Evolutionary conservation across 2,113 vertebrate genomes (phyloP), one percentile per base, ranked within the genome.

Genomic region (Plecotus auritus): DNA sequence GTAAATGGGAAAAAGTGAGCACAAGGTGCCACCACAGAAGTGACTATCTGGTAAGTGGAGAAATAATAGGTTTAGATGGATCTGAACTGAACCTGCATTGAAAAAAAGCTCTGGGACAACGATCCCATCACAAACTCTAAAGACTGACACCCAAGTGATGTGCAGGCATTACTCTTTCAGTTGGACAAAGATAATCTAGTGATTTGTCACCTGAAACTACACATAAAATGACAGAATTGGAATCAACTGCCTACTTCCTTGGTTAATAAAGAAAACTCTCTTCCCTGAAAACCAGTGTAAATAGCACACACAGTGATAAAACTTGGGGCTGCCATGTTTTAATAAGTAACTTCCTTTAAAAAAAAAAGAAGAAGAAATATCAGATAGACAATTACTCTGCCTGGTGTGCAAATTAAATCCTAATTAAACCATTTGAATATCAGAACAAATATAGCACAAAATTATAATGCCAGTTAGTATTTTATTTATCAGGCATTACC

Each of bases 401-500:
- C 56, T 70, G 78, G 32, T 87, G 61, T 11, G 23, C 56, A 97
- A 97, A 98, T 95, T 72, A 95, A 81, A 90, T 95, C 70, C 76
- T 97, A 98, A 98, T 97, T 98, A 97, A 97, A 85, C 66, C 77
- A 96, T 90, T 42, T 84, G 7, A 97, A 94, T 91, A 98, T 84
- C 80, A 97, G 97, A 97, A 96, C 82, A 97, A 98, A 96, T 70
- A 3, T 83, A 96, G 95, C 47, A 97, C 87, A 97, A 96, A 98
- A 85, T 61, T 96, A 54, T 94, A 96, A 97, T 96, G 90, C 0
- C 97, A 93, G 98, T 97, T 94, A 98, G 77, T 61, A 96, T 97
- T 98, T 97, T 97, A 97, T 98, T 98, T 97, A 98, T 93, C 45
- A 35, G 64, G 94, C 92, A 98, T 97, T 97, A 98, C 83, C 92